These are phyloP conservation scores for Aelia acuminata DNA, from an alignment of 2,888 invertebrate genomes.

Conservation along the genomic window DNA sequence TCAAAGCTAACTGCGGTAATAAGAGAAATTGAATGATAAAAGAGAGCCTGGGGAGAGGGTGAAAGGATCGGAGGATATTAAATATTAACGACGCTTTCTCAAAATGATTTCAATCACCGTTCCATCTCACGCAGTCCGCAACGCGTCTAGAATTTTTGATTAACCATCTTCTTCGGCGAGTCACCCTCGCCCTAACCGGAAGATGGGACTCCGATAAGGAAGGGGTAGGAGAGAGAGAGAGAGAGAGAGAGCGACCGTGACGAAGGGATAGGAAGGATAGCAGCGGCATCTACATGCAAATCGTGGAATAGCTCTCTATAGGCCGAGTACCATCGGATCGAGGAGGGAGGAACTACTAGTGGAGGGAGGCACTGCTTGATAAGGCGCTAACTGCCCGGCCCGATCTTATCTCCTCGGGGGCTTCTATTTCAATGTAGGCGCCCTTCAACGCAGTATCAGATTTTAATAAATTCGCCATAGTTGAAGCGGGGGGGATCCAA, in stretches of 20 bases:
- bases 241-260: not conserved
- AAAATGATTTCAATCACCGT: conserved; percentile 36
- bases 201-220: conserved; percentile 30
- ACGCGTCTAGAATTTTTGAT: conserved; percentile 43
- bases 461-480: conserved; percentile 30
- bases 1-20: not conserved
- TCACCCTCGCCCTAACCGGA: conserved; percentile 11
- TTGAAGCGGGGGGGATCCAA: not conserved
- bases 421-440: conserved; percentile 22
- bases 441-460: conserved; percentile 37
- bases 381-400: conserved; percentile 45
- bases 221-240: too few species aligned
- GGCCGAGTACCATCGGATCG: not conserved
- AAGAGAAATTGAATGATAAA: not conserved
- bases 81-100: conserved; percentile 30
- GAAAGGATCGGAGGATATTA: not conserved
- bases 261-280: not conserved
- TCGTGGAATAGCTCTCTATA: not conserved
- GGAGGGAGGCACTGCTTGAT: not conserved
- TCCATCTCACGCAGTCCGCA: conserved; percentile 11
- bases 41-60: too few species aligned
- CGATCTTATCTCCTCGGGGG: not conserved
- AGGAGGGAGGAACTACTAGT: not conserved
- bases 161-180: conserved; percentile 4
- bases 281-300: conserved; percentile 7